phyloP scores from a whole-genome alignment of 2,888 invertebrate genomes.

The Oligia latruncula region DNA sequence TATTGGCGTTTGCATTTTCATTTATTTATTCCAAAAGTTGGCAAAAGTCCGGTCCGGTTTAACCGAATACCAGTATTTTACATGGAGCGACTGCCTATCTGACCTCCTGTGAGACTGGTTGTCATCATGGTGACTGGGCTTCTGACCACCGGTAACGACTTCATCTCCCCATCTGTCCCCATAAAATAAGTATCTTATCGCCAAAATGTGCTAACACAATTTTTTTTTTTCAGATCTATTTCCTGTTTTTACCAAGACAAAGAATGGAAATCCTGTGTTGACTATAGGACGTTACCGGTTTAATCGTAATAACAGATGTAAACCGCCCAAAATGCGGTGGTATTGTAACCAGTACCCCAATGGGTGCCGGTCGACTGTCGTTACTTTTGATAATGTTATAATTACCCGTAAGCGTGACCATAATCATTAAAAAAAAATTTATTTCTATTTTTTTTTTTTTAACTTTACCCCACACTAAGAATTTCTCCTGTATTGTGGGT shows the following conservation, averaged over 20 bases:
- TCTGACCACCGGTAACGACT: background rate
- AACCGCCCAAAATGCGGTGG: conserved; percentile 18
- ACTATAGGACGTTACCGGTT: conserved; percentile 30
- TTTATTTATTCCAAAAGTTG: background rate
- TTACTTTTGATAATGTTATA: conserved; percentile 22
- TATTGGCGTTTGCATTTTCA: background rate
- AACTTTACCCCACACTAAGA: too few species aligned
- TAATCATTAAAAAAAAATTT: conserved; percentile 32
- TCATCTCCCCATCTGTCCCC: background rate
- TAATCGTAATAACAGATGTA: conserved; percentile 2
- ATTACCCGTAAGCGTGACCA: conserved; percentile 24
- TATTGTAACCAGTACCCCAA: conserved; percentile 2
- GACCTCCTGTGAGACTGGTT: background rate
- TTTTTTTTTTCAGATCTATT: conserved; percentile 6
- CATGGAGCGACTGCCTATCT: background rate
- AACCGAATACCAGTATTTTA: background rate
- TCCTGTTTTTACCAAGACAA: conserved; percentile 21
- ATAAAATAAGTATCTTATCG: background rate
- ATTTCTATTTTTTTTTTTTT: too few species aligned
- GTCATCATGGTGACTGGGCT: too few species aligned
- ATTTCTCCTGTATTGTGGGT: too few species aligned
- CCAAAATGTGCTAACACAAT: background rate
- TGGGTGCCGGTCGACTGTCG: conserved; percentile 20
- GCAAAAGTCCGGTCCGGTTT: background rate
- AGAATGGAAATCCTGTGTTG: conserved; percentile 29